Evolutionary conservation across 2,113 vertebrate genomes (phyloP), one percentile per base, ranked within the genome.

Genomic region (Ophthalmolycus amberensis): DNA sequence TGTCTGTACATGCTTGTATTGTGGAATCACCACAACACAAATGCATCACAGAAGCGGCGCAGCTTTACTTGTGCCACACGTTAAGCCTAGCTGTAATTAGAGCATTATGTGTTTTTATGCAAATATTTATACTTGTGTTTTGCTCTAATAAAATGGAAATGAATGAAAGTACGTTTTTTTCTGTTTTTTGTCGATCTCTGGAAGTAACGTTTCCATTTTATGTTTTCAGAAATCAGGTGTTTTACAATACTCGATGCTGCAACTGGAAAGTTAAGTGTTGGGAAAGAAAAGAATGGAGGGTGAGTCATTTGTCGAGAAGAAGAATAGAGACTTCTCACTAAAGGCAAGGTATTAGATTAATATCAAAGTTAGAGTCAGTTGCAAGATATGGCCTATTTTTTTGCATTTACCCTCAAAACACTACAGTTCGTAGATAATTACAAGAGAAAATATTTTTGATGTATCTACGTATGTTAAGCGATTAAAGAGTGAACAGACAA

Each of bases 201-300:
- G 12, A 1, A 60, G 27, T 62, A 44, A 15, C 27, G 1, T 27
- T 64, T 14, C 16, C 11, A 60, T 74, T 44, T 52, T 1, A 22
- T 29, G n/a, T 48, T 69, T 68, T 9, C 16, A 42, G 20, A 56
- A 71, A 56, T 69, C 40, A 15, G 27, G 20, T 65, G 34, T 59
- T 75, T 75, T 59, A 42, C 34, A 6, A 10, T 29, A 22, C 1
- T 22, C 1, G 42, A 25, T 50, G 29, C 9, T 40, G 63, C 29
- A 80, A 85, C 32, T 66, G 60, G 5, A 75, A 66, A 75, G 37
- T 64, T 18, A 9, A 7, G 14, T 60, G 15, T 80, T 60, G 9
- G 15, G 44, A 67, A 76, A 77, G 3, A 37, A 20, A 68, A 7
- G 27, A 9, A 80, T 15, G 27, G 22, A 50, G 22, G 50, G 9